phyloP scores from a whole-genome alignment of 2,113 vertebrate species.

The Mesembrinibis cayennensis region DNA sequence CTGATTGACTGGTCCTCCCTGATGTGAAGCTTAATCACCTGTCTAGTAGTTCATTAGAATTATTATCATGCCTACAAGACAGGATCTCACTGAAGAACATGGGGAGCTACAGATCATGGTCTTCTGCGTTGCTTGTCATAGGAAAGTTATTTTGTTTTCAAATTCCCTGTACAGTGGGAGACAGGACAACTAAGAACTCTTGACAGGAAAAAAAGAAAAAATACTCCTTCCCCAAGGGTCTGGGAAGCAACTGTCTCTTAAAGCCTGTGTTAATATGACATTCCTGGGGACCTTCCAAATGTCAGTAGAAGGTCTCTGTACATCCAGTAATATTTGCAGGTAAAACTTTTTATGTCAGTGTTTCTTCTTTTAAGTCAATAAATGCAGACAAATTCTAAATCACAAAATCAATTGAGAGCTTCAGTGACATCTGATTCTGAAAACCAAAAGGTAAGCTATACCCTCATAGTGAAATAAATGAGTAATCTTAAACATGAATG shows the following conservation, averaged over 20 bases:
- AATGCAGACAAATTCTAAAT: background rate
- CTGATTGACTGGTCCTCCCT: background rate
- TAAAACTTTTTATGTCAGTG: background rate
- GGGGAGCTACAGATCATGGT: background rate
- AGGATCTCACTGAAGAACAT: background rate
- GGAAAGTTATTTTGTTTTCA: background rate
- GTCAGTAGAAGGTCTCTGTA: background rate
- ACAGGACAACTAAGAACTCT: background rate
- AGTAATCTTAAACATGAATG: background rate
- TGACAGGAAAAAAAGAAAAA: background rate
- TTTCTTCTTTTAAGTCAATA: background rate
- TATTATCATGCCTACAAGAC: background rate
- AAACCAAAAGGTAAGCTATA: background rate
- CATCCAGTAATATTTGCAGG: background rate
- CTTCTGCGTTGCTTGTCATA: background rate
- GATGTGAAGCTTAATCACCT: background rate
- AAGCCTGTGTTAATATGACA: background rate
- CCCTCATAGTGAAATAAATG: background rate
- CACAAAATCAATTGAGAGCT: background rate
- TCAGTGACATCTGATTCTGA: background rate
- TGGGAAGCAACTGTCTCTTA: background rate
- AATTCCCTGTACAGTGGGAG: background rate
- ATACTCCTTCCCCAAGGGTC: background rate
- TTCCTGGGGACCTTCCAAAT: background rate
- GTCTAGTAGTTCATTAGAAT: background rate